Conservation (phyloP, 2,888 invertebrate species). For the Apamea anceps region DNA sequence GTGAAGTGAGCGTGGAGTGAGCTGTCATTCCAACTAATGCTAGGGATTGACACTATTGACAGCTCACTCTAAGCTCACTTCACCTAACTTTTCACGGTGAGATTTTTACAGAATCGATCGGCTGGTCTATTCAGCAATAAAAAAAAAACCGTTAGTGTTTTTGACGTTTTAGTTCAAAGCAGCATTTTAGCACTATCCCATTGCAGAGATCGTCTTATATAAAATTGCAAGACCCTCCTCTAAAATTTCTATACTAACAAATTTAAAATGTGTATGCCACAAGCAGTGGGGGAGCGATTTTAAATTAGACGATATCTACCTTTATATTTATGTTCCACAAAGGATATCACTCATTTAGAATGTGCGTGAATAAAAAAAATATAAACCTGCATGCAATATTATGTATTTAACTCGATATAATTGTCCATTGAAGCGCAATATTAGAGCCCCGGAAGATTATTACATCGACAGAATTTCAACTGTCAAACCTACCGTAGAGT, state of each 20-base stretch:
- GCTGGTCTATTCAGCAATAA: no score
- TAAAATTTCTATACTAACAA: not conserved
- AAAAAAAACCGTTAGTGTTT: no score
- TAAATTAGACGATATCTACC: not conserved
- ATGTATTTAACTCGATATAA: not conserved
- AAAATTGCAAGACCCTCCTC: not conserved
- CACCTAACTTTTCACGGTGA: no score
- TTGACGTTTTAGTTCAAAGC: not conserved
- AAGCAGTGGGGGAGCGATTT: not conserved
- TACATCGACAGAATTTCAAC: conserved; percentile 66
- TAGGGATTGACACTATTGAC: no score
- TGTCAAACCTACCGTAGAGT: conserved; percentile 74
- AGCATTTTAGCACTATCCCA: not conserved
- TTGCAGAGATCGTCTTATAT: not conserved
- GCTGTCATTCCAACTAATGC: no score
- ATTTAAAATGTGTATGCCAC: not conserved
- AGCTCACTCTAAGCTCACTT: no score
- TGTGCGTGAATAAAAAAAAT: not conserved
- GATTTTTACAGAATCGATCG: no score
- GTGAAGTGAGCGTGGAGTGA: no score
- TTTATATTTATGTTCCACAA: not conserved
- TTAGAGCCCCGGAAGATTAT: conserved; percentile 62
- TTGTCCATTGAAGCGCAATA: conserved; percentile 21
- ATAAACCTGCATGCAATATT: not conserved
- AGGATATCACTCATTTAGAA: not conserved